These are phyloP conservation scores for Cinara cedri DNA, from an alignment of 2,888 invertebrate species.

Conservation along the genomic window DNA sequence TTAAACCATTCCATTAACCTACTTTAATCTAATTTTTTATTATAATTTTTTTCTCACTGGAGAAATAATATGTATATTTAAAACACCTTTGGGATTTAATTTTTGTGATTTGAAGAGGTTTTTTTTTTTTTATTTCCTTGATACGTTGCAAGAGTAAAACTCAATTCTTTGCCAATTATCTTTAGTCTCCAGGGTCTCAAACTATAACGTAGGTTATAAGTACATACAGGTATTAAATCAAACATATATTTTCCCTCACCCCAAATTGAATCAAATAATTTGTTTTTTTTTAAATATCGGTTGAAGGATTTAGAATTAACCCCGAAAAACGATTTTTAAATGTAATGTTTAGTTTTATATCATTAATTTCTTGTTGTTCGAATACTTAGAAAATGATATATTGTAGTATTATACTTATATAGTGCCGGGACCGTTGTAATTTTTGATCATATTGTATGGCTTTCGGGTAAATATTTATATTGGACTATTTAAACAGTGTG, in stretches of 20 bases:
- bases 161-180: slow-evolving; percentile 26
- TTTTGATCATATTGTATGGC: no score
- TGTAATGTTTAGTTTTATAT: no score
- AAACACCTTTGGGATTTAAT: not conserved
- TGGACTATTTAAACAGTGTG: no score
- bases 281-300: not conserved
- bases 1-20: no score
- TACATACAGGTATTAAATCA: not conserved
- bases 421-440: no score
- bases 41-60: not conserved
- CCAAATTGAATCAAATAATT: not conserved
- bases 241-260: no score
- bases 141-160: not conserved
- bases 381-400: no score
- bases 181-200: not conserved
- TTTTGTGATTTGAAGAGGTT: slow-evolving; percentile 8
- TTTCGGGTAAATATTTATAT: no score
- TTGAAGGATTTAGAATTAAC: not conserved
- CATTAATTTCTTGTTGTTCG: no score
- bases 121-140: slow-evolving; percentile 4
- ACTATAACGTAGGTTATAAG: not conserved
- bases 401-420: no score
- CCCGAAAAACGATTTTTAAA: not conserved
- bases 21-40: no score
- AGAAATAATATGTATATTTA: not conserved